A percentile compares a stretch with the other conserved stretches of the same genome.
phyloP scores from a whole-genome alignment of 2,797 vertebrate genomes.

The Varecia variegata region DNA sequence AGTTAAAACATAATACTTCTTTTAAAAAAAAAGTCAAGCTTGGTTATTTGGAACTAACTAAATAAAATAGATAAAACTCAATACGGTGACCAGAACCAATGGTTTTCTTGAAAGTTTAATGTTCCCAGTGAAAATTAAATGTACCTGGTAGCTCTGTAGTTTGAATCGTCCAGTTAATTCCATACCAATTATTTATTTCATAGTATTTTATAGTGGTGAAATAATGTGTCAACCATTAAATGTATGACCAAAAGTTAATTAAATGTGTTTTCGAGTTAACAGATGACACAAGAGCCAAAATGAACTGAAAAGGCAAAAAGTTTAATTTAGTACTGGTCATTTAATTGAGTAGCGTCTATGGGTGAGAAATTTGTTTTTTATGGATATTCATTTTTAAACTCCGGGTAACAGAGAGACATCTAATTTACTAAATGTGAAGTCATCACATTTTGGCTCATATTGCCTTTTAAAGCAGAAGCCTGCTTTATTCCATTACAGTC shows the following conservation, averaged over 20 bases:
- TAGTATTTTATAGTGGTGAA: background rate
- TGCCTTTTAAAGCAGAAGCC: background rate
- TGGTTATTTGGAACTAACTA: conserved; percentile 17
- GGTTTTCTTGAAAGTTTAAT: background rate
- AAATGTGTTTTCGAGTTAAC: conserved; percentile 62
- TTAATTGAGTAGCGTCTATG: conserved; percentile 6
- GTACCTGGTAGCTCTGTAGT: background rate
- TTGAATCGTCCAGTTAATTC: background rate
- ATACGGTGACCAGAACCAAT: background rate
- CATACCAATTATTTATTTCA: conserved; percentile 25
- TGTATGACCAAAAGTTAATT: conserved; percentile 73
- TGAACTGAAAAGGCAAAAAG: conserved; percentile 4
- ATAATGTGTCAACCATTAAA: conserved; percentile 64
- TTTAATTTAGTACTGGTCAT: conserved; percentile 32
- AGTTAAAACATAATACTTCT: background rate
- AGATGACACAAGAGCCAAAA: conserved; percentile 14
- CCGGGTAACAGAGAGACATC: background rate
- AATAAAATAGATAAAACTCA: background rate
- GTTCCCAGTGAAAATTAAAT: conserved; percentile 1
- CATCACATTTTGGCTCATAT: background rate
- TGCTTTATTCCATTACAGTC: background rate
- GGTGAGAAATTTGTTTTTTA: conserved; percentile 11
- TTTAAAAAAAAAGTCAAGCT: background rate
- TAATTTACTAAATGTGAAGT: background rate
- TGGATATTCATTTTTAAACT: conserved; percentile 45